Conservation (phyloP, 2,113 vertebrate genomes). For the Macquaria ambigua region DNA sequence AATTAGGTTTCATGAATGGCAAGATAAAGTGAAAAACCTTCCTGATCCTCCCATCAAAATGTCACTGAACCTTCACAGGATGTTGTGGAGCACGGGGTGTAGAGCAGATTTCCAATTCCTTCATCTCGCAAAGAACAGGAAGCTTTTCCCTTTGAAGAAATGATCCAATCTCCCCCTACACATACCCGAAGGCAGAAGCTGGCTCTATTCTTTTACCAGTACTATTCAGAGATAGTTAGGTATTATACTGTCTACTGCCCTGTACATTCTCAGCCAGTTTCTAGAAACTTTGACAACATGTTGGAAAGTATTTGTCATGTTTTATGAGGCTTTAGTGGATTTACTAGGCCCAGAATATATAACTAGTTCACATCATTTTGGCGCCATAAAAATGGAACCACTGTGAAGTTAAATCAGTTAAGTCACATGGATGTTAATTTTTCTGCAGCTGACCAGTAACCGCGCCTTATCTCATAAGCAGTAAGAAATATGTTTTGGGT, state of each 20-base stretch:
- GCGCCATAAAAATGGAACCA: not conserved
- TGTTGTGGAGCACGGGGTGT: conserved; percentile 15
- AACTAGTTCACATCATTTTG: not conserved
- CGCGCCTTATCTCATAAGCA: not conserved
- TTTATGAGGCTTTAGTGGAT: not conserved
- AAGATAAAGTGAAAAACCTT: conserved; percentile 26
- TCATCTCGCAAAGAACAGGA: conserved; percentile 56
- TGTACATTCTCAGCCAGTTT: not conserved
- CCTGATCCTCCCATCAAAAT: conserved; percentile 60
- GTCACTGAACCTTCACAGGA: conserved; percentile 39
- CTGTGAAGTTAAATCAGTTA: not conserved
- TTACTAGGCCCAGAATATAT: not conserved
- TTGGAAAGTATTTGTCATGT: not conserved
- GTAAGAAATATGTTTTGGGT: not conserved
- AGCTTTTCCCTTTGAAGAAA: conserved; percentile 57
- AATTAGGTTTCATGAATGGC: not conserved
- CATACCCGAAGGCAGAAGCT: conserved; percentile 12
- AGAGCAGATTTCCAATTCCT: conserved; percentile 52
- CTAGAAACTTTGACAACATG: not conserved
- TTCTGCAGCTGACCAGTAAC: not conserved
- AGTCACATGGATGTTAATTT: not conserved
- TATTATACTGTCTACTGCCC: not conserved
- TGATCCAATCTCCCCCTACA: conserved; percentile 39
- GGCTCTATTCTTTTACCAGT: conserved; percentile 24
- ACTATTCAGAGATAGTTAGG: not conserved